Base-by-base conservation (phyloP, 1,140 invertebrate genomes). In the Anastrepha obliqua region DNA sequence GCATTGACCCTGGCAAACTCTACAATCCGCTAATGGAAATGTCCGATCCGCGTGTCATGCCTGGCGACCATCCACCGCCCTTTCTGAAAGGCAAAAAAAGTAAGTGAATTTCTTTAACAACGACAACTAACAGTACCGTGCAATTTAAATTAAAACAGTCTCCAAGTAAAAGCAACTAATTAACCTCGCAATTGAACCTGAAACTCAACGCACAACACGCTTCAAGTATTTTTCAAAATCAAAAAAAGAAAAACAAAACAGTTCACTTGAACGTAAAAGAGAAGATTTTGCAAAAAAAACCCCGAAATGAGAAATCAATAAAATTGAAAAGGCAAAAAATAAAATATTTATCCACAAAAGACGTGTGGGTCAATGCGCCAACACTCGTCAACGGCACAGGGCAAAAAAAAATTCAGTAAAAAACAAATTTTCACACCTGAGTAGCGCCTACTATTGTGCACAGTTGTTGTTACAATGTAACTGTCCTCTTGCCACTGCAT, bases 21-120 rank as follows among this genome's bases (percentile, higher is more conserved):
- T 95, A 95, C 91, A 95, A 95, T 92, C 95, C 96, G 5, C 93
- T 97, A 42, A 95, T 96, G 94, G 96, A 97, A 91, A 94, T 96
- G 90, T 93, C 95, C 17, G 96, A 97, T 89, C 93, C 93, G 6
- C 89, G 93, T 70, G 91, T 91, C 59, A 94, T 95, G 88, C 94
- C 95, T 3, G 94, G 95, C 59, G 94, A 95, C 87, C 93, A 94
- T 17, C 95, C 93, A 94, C 94, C 88, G 93, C 94, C 88, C 93
- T 94, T 93, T 89, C 94, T 95, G 85, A 96, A 96, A 94, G 74
- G 74, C 74, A 96, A 96, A 94, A 96, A 96, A 95, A 95, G 95
- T 96, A 94, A 95, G 95, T 94, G 91, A 42, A 55, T 7, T 8
- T 59, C n/a, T 85, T 42, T 6, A 5, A 42, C 13, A 85, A 7